Percentiles rank a stretch among this genome's conserved stretches.
phyloP scores from a whole-genome alignment of 2,113 vertebrate species.

The Bos indicus region DNA sequence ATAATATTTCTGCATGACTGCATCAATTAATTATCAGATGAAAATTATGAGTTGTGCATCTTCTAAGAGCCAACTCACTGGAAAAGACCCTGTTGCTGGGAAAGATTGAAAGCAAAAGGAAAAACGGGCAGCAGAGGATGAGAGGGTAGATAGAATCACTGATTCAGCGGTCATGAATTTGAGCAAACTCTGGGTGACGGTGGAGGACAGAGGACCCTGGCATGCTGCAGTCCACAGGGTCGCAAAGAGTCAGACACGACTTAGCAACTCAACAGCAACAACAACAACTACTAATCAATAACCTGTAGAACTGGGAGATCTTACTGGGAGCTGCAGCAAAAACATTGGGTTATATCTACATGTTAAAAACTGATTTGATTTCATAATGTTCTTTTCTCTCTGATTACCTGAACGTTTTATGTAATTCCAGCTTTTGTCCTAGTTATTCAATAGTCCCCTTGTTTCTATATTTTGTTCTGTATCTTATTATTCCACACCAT shows the following conservation, averaged over 20 bases:
- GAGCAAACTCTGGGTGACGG: neutral
- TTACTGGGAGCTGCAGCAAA: neutral
- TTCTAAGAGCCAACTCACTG: neutral
- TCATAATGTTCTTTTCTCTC: neutral
- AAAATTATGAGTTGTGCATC: neutral
- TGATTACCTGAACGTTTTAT: slow-evolving; percentile 7
- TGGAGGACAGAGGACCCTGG: neutral
- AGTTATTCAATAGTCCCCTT: neutral
- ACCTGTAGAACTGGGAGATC: neutral
- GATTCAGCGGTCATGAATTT: neutral
- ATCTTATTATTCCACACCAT: slow-evolving; percentile 8
- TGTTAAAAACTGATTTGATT: neutral
- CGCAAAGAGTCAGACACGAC: neutral
- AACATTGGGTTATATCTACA: neutral
- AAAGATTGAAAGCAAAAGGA: neutral
- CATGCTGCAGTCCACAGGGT: neutral
- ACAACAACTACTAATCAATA: neutral
- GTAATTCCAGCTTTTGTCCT: neutral
- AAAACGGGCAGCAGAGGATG: neutral
- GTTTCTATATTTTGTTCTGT: neutral
- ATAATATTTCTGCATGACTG: neutral
- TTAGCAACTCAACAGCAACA: neutral
- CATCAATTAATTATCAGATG: neutral
- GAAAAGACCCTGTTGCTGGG: neutral
- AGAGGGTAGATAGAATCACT: neutral